Base-by-base conservation (phyloP, 2,797 vertebrate species). In the Brachymystax lenok region DNA sequence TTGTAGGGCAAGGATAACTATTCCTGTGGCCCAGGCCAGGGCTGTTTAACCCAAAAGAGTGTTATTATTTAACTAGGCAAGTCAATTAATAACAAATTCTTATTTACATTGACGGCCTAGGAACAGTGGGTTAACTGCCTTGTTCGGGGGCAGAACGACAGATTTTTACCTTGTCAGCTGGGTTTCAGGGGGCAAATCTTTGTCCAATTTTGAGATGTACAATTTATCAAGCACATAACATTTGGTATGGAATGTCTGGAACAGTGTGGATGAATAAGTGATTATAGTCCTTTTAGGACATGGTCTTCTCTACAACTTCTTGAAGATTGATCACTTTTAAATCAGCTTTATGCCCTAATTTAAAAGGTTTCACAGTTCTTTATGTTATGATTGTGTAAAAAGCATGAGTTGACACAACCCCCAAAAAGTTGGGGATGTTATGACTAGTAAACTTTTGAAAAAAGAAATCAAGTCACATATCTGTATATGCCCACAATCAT, bases 41-140 rank as follows among this genome's bases (percentile, higher is more conserved):
- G 80, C 71, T 81, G 82, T 1, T 83, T 54, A 83, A 70, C 79
- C 82, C 67, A 80, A 77, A 74, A 56, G 79, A 76, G 84, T 85
- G 80, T 84, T 27, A 3, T 35, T 24, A 24, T 24, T 24, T 35
- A 35, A 35, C 35, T 35, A 35, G 35, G 82, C 84, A 79, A 61
- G 74, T 35, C 35, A 35, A 1, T 35, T 35, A 35, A 35, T 6
- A 35, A 35, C 35, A 35, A 35, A 35, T 35, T 35, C 6, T 35
- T 35, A 35, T 7, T 35, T 35, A 35, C 35, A 35, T 7, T 35
- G 35, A 7, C 35, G 6, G 35, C 6, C 35, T 35, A 35, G 35
- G 35, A 35, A 35, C 33, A 35, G 1, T 35, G 33, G 5, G 6
- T 35, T 35, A 35, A 35, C 35, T 7, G 35, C 35, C 35, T 35